phyloP scores from a whole-genome alignment of 1,140 invertebrate genomes.

The Dufourea novaeangliae region DNA sequence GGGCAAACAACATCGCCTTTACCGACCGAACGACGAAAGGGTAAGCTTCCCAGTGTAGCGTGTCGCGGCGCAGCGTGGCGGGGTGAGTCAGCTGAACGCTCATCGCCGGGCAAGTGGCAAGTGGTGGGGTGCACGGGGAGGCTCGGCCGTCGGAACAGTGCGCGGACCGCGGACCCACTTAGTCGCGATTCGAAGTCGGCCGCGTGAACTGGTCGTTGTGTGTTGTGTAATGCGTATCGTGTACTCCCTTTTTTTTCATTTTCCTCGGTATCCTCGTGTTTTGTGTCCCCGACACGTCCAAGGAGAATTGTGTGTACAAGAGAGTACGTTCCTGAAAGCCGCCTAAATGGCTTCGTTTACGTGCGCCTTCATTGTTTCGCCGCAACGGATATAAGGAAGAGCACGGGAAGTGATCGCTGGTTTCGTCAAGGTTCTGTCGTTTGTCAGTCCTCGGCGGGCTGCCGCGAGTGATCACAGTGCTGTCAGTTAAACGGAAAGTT shows the following conservation, averaged over 20 bases:
- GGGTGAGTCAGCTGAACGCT: slow-evolving; percentile 59
- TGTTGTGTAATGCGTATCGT: neutral
- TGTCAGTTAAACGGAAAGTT: slow-evolving; percentile 17
- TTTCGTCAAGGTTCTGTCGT: slow-evolving; percentile 20
- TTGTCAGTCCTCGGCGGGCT: slow-evolving; percentile 30
- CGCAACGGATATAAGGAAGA: slow-evolving; percentile 40
- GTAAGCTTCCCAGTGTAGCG: slow-evolving; percentile 49
- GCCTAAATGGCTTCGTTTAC: slow-evolving; percentile 49
- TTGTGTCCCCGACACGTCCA: neutral
- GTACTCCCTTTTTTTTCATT: slow-evolving; percentile 1
- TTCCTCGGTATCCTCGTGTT: neutral
- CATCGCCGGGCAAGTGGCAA: slow-evolving; percentile 22
- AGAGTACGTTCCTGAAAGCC: slow-evolving; percentile 5
- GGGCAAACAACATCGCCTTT: slow-evolving; percentile 2
- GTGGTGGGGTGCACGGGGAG: slow-evolving; percentile 44
- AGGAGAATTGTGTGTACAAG: neutral
- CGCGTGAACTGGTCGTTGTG: slow-evolving; percentile 42
- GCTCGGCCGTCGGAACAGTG: slow-evolving; percentile 45
- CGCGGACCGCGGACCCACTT: slow-evolving; percentile 49
- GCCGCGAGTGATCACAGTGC: slow-evolving; percentile 50
- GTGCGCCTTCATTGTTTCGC: slow-evolving; percentile 19
- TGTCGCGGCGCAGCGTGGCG: slow-evolving; percentile 57
- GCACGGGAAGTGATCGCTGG: slow-evolving; percentile 27
- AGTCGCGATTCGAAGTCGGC: slow-evolving; percentile 71
- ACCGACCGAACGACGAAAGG: slow-evolving; percentile 42